Percentiles rank a stretch among this genome's conserved stretches.
Conservation (phyloP, 2,797 vertebrate genomes). For the Gymnothorax reevesii region DNA sequence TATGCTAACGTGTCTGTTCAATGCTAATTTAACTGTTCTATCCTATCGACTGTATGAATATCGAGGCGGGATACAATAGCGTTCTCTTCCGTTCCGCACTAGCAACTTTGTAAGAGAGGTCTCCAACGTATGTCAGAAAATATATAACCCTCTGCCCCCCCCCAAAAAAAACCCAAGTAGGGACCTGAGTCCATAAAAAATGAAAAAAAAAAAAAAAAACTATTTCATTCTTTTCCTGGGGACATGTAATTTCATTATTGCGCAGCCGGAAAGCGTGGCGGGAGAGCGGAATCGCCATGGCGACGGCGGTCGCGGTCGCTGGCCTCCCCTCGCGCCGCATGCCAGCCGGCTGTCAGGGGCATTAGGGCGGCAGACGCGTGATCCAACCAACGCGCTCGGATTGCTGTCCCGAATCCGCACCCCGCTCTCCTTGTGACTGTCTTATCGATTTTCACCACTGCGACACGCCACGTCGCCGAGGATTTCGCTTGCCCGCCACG, state of each 20-base stretch:
- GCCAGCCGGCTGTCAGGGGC: slow-evolving; percentile 82
- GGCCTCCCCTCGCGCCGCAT: slow-evolving; percentile 69
- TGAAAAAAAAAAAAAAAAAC: background rate
- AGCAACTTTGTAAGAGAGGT: slow-evolving; percentile 33
- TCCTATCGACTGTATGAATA: slow-evolving; percentile 44
- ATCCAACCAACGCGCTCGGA: slow-evolving; percentile 98
- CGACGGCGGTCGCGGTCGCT: slow-evolving; percentile 58
- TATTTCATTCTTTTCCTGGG: slow-evolving; percentile 53
- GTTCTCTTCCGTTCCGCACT: slow-evolving; percentile 54
- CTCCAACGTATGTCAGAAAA: slow-evolving; percentile 28
- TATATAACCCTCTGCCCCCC: background rate
- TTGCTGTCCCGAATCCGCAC: slow-evolving; percentile 96
- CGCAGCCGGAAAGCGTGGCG: slow-evolving; percentile 63
- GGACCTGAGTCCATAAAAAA: slow-evolving; percentile 59
- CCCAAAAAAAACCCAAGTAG: slow-evolving; percentile 32
- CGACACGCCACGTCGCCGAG: slow-evolving; percentile 94
- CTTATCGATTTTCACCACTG: slow-evolving; percentile 96
- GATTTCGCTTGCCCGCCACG: slow-evolving; percentile 87
- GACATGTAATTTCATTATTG: slow-evolving; percentile 69
- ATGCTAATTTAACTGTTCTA: too few species aligned
- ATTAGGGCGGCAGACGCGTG: slow-evolving; percentile 86
- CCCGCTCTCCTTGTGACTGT: slow-evolving; percentile 93
- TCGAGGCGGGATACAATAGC: slow-evolving; percentile 44
- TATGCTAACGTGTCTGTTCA: too few species aligned
- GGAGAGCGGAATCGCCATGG: slow-evolving; percentile 37